Evolutionary conservation across 1,140 invertebrate genomes (phyloP), one percentile per base, ranked within the genome.

Genomic region (Semibalanus balanoides): DNA sequence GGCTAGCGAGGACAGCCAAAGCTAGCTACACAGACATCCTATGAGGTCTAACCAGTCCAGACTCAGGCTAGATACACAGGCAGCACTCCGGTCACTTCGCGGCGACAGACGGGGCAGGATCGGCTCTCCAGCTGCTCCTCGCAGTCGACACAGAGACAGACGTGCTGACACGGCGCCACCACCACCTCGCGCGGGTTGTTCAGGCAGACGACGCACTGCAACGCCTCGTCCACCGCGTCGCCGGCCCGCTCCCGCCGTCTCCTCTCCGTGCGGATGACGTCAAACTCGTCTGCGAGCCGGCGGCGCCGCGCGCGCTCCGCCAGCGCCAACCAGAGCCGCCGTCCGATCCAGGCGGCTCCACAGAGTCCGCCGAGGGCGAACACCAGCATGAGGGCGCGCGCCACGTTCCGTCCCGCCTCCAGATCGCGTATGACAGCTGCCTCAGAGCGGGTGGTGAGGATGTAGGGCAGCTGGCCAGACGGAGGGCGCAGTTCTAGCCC

Each of bases 151-250:
- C 70, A 72, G 3, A 72, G 70, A 29, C 70, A 72, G 7, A 72
- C 70, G 29, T 72, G 70, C 70, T 72, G 70, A 30, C 70, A 72
- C 11, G 70, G 70, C 70, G 70, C 3, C 28, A 72, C 28, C 70
- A 72, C 70, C 70, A 72, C 70, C 70, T 72, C 70, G 70, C 70
- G 70, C 70, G 70, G 70, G 19, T 72, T 72, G 70, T 3, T 72
- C n/a, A 72, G 70, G 19, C 70, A 72, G 19, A 72, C 70, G n/a
- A 72, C 70, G 70, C 70, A 72, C 70, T 72, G 70, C 7, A 72
- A 1, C 11, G 70, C 70, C 70, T 28, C 28, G 3, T 11, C 11
- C n/a, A 72, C 70, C 25, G 70, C 28, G 70, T 11, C 70, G n/a
- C 28, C 70, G 29, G n/a, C 70, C 19, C 70, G 70, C 29, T 72